Evolutionary conservation across 64 coral and sea anemone species (phyloP), one percentile per base, ranked within the genome.

Genomic region (Platygyra sinensis): DNA sequence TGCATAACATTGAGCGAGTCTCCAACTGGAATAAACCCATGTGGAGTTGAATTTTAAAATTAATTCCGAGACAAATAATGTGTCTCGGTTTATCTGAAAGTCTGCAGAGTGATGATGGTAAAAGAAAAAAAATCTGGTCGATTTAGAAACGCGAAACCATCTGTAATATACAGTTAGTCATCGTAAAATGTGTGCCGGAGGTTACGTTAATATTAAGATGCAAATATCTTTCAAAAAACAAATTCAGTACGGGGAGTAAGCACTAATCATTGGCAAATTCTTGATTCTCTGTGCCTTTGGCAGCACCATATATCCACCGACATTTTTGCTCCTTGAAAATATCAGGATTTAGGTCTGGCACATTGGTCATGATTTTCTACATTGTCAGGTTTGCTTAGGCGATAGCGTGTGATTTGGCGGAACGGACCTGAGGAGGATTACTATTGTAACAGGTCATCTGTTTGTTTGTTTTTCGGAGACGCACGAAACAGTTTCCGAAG

Each of bases 251-350:
- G 20, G 1, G 64, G 25, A 67, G 24, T 67, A 67, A 67, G 64
- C 24, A 91, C 94, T 63, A 69, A 96, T 87, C 91, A 27, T 92
- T 93, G 22, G 87, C 94, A 93, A 96, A 96, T 86, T 93, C 90
- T 31, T 96, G 90, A 87, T 93, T 96, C 79, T 76, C 94, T 15
- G 94, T 87, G 46, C 94, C 86, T 80, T 93, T 96, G 0, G 79
- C 87, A 18, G 87, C 79, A 31, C 94, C 94, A 96, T 86, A 55
- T 85, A 19, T 96, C 54, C 5, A 90, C 52, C 6, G 91, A 90
- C 38, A 94, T 75, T 14, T 42, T 87, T 32, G 86, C 36, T 28
- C 80, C 84, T 8, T 74, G 76, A 54, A 60, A 10, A 65, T 65
- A 33, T 82, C 80, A 5, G 59, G 59, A 0, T 60, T 32, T 33